phyloP scores from a whole-genome alignment of 2,888 invertebrate genomes.

The Trileptium ribeirensis region DNA sequence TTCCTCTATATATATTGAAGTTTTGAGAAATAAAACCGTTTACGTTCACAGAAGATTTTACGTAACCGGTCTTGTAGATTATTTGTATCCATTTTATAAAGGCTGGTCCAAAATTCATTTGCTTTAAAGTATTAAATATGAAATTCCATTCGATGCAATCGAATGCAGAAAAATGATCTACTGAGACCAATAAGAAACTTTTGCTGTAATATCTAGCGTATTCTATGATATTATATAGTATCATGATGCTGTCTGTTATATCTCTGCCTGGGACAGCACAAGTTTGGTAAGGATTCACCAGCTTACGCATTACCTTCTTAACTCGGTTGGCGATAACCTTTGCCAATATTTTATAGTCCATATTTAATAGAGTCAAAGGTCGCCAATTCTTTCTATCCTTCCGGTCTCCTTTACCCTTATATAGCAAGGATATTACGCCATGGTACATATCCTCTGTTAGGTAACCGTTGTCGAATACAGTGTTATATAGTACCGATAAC shows the following conservation, averaged over 20 bases:
- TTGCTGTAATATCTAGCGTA: neutral
- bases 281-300: neutral
- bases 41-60: neutral
- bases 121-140: neutral
- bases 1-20: neutral
- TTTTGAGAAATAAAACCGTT: neutral
- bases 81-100: conserved; percentile 4
- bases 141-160: conserved; percentile 1
- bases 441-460: neutral
- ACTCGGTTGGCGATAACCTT: neutral
- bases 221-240: neutral
- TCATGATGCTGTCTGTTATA: neutral
- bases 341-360: conserved; percentile 7
- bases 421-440: neutral
- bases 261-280: neutral
- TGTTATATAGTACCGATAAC: neutral
- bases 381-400: neutral
- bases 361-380: conserved; percentile 3
- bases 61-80: neutral
- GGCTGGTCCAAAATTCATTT: neutral
- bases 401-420: conserved; percentile 4
- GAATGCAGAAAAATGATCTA: conserved; percentile 12
- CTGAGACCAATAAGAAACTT: neutral
- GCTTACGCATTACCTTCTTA: neutral
- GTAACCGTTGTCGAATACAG: neutral